Percentiles rank a stretch among this genome's conserved stretches.
Conservation (phyloP, 2,113 vertebrate genomes). For the Columba janthina region DNA sequence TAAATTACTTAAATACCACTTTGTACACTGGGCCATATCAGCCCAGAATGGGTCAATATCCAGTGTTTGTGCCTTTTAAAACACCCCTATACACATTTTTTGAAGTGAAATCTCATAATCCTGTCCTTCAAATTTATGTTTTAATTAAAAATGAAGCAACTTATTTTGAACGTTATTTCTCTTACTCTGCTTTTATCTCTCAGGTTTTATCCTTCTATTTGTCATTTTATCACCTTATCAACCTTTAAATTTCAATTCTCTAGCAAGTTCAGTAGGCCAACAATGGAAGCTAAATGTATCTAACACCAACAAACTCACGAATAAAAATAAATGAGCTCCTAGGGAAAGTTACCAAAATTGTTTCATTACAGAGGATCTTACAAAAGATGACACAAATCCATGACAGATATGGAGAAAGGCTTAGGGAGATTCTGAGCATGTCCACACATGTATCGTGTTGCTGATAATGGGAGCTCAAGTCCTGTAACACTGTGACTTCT, state of each 20-base stretch:
- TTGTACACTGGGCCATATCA: neutral
- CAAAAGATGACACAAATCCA: neutral
- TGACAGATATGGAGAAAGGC: neutral
- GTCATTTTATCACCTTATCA: slow-evolving; percentile 55
- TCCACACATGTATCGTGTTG: neutral
- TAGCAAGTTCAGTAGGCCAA: neutral
- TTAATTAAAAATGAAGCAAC: slow-evolving; percentile 57
- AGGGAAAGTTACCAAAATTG: neutral
- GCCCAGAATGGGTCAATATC: neutral
- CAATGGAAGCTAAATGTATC: slow-evolving; percentile 17
- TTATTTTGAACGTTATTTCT: slow-evolving; percentile 55
- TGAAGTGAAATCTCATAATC: slow-evolving; percentile 61
- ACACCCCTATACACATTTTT: neutral
- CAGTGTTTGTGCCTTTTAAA: neutral
- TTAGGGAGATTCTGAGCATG: neutral
- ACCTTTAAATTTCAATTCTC: slow-evolving; percentile 39
- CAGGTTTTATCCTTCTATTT: slow-evolving; percentile 31
- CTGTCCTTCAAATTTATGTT: slow-evolving; percentile 66
- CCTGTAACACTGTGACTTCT: neutral
- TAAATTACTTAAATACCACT: neutral
- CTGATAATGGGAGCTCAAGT: neutral
- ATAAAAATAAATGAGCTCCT: slow-evolving; percentile 43
- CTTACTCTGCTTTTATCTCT: slow-evolving; percentile 35
- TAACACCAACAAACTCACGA: neutral
- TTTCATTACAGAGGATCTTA: neutral